Percentiles rank a stretch among this genome's conserved stretches.
Evolutionary conservation across 2,113 vertebrate genomes (phyloP).

Genomic region (Macquaria australasica): DNA sequence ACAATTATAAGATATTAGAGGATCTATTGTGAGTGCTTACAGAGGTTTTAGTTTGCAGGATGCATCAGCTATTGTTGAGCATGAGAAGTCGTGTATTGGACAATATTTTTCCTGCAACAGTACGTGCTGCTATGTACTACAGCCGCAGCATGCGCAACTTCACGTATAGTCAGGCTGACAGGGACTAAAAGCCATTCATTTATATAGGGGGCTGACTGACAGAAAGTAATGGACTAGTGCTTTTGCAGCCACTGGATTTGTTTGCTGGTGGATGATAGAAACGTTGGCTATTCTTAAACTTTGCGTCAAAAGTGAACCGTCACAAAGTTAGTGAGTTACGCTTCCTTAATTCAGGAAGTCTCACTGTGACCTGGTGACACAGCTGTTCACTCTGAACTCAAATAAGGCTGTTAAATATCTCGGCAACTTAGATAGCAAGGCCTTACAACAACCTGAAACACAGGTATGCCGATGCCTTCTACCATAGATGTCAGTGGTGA

Average conservation of each 20-base stretch:
- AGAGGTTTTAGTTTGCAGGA: conserved; percentile 12
- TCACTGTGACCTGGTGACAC: background rate
- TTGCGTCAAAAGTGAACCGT: too few species aligned
- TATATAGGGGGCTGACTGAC: background rate
- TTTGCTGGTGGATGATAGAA: background rate
- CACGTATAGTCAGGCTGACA: background rate
- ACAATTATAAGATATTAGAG: conserved; percentile 9
- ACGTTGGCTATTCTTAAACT: too few species aligned
- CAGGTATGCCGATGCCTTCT: background rate
- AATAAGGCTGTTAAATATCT: background rate
- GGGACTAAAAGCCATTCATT: background rate
- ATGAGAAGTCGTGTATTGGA: background rate
- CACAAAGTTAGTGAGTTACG: background rate
- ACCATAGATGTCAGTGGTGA: background rate
- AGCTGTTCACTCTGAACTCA: background rate
- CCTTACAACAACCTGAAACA: background rate
- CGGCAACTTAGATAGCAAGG: background rate
- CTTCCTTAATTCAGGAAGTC: background rate
- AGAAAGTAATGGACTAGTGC: background rate
- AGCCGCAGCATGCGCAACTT: background rate
- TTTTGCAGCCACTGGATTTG: background rate
- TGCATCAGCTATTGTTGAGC: background rate
- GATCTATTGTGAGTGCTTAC: conserved; percentile 11
- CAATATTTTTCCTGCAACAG: background rate
- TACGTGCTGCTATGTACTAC: background rate